A percentile compares a stretch with the other conserved stretches of the same genome.
Conservation (phyloP, 2,888 invertebrate species). For the Agrotis puta region DNA sequence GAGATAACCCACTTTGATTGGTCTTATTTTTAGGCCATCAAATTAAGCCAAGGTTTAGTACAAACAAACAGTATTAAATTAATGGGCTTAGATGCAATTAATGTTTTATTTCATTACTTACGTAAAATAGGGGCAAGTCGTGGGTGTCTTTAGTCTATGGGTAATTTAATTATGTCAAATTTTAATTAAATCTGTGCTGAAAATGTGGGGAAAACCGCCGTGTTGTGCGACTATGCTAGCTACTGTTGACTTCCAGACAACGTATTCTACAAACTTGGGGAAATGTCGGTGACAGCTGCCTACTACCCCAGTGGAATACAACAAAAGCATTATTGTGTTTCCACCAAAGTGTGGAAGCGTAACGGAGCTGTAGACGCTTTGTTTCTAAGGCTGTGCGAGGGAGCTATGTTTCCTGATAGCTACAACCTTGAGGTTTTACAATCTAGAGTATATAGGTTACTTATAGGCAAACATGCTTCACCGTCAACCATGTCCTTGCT, state of each 20-base stretch:
- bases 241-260: background rate
- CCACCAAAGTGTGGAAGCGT: background rate
- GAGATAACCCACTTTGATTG: constrained; percentile 65
- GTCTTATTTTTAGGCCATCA: constrained; percentile 57
- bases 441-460: no score
- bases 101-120: constrained; percentile 55
- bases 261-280: background rate
- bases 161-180: constrained; percentile 50
- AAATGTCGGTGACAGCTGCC: background rate
- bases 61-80: constrained; percentile 45
- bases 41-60: constrained; percentile 57
- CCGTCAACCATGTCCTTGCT: no score
- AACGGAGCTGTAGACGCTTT: background rate
- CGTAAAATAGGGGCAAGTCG: constrained; percentile 45
- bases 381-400: background rate
- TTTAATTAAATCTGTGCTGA: constrained; percentile 30
- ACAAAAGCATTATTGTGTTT: background rate
- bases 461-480: no score
- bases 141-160: constrained; percentile 30
- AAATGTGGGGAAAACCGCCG: background rate
- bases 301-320: no score
- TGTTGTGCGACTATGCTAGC: background rate
- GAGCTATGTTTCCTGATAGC: no score
- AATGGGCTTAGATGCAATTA: constrained; percentile 55
- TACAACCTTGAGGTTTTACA: no score